Evolutionary conservation across 2,888 invertebrate species (phyloP), one percentile per base, ranked within the genome.

Genomic region (Drosophila niveifrons): DNA sequence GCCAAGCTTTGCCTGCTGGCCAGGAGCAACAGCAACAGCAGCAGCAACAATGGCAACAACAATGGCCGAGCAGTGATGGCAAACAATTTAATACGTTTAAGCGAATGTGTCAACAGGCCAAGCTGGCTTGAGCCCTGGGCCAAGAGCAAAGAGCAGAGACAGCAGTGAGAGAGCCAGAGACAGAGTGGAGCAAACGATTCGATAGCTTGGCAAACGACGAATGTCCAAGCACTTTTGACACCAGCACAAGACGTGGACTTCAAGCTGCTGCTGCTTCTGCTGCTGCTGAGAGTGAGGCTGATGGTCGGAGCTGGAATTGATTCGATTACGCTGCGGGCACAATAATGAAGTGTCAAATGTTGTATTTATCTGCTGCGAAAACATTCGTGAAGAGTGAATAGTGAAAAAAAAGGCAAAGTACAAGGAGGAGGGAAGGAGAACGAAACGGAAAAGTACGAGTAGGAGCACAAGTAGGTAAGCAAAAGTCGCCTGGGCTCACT

Each of bases 261-360:
- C 44, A 1, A 23, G 52, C 44, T 28, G 56, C 13, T 39, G 53
- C 11, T 18, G 18, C 13, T 39, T 48, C 11, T 18, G 18, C 46
- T 18, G 71, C 6, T 8, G 44, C 23, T n/a, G 39, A 39, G 39
- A 39, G 13, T 13, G 39, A 41, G 13, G 52, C 15, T 31, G 43
- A 53, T 47, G 72, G 72, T 47, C 52, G 68, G 69, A 72, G 75
- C 78, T 85, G 82, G 82, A 90, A 90, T 88, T 88, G 83, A 90
- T 90, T 90, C 84, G 83, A 89, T 90, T 89, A 82, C 76, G 80
- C 79, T 88, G 80, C 79, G 83, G 85, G 86, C 82, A 78, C 83
- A 85, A 86, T 90, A 91, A 91, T 90, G 86, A 90, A 91, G 90
- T 91, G 90, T 90, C 91, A 90, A 91, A 86, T 82, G 82, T 80